These are phyloP conservation scores for Bovichtus diacanthus DNA, from an alignment of 2,797 vertebrate genomes.

Conservation along the genomic window DNA sequence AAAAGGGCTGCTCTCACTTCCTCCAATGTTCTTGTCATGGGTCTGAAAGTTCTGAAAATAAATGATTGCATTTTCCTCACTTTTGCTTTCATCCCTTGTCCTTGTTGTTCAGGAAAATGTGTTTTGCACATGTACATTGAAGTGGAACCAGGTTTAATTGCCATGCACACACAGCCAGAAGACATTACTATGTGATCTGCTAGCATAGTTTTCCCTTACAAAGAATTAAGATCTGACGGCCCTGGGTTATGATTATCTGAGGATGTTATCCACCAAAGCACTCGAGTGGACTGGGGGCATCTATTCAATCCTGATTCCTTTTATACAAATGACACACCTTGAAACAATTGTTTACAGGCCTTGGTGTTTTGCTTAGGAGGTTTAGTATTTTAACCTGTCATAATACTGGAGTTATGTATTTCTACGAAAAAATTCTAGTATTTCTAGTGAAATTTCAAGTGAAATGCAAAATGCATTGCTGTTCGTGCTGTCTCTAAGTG, in stretches of 20 bases:
- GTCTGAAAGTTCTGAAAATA: constrained; percentile 41
- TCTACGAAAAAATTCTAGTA: neutral
- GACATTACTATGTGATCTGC: constrained; percentile 68
- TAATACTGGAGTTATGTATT: neutral
- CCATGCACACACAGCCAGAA: constrained; percentile 68
- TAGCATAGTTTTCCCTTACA: constrained; percentile 56
- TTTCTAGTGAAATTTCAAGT: too few relatives aligned
- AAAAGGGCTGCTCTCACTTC: constrained; percentile 10
- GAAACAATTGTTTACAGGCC: constrained; percentile 20
- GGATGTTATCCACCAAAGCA: constrained; percentile 65
- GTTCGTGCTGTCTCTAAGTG: neutral
- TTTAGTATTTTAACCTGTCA: constrained; percentile 5
- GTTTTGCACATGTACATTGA: constrained; percentile 80
- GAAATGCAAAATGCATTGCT: constrained; percentile 5
- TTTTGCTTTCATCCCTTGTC: constrained; percentile 61
- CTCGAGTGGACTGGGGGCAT: constrained; percentile 39
- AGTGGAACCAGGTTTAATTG: constrained; percentile 82
- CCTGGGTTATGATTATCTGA: constrained; percentile 59
- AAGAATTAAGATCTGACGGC: constrained; percentile 58
- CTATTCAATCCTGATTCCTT: constrained; percentile 26
- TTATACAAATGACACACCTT: constrained; percentile 45
- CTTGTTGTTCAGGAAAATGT: constrained; percentile 78
- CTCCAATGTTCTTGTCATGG: constrained; percentile 34
- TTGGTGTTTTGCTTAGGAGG: constrained; percentile 22
- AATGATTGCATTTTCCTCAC: constrained; percentile 61